Conservation (phyloP, 2,113 vertebrate species). For the Rhegmatorhina hoffmannsi region DNA sequence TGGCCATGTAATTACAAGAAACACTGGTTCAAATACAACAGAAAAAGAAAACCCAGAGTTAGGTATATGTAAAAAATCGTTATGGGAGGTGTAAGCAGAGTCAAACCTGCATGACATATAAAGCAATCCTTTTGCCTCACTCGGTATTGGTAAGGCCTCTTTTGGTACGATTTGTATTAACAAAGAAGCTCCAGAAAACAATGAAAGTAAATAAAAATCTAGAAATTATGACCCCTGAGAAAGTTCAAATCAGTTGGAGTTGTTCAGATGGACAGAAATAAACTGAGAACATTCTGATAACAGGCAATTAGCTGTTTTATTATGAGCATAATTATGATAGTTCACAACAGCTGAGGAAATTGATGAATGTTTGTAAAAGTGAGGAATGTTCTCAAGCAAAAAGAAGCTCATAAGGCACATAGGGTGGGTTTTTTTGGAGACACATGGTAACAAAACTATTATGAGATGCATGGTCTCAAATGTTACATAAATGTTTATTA, state of each 20-base stretch:
- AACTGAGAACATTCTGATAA: not conserved
- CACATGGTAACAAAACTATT: not conserved
- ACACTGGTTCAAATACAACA: not conserved
- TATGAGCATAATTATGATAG: not conserved
- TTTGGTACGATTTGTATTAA: not conserved
- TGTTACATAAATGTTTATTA: not conserved
- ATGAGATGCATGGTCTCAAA: not conserved
- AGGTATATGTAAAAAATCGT: not conserved
- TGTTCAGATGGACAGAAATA: not conserved
- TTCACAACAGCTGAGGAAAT: not conserved
- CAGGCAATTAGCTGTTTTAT: not conserved
- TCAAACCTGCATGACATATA: not conserved
- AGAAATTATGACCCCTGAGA: not conserved
- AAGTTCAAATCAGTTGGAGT: not conserved
- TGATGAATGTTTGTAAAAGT: not conserved
- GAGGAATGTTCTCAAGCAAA: not conserved
- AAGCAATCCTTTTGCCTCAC: not conserved
- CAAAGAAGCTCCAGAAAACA: not conserved
- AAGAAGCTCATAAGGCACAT: not conserved
- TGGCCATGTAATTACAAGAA: not conserved
- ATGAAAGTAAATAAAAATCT: not conserved
- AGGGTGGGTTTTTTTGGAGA: not conserved
- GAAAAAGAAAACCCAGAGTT: fast-evolving
- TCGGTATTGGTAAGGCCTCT: not conserved
- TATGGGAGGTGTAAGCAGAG: not conserved